Base-by-base conservation (phyloP, 23 tunicate genomes). In the Corella eumyota region DNA sequence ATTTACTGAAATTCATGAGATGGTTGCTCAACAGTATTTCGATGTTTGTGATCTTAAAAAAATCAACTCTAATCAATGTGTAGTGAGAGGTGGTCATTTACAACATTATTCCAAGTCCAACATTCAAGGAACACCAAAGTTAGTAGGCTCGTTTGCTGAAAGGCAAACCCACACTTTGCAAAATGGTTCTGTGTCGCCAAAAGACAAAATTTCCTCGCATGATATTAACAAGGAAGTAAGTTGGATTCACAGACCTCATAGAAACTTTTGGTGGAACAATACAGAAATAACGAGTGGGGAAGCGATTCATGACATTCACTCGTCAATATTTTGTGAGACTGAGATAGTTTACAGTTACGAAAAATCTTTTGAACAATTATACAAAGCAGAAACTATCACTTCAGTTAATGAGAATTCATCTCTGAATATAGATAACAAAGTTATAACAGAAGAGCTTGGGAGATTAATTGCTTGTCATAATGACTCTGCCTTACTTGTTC, bases 301-400 rank as follows among this genome's bases (percentile, higher is more conserved):
- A 58, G 68, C 53, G 4, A 24, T 69, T 17, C 20, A 58, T 27
- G 64, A 50, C 33, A 69, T 84, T 30, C 63, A 75, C 34, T 62
- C 77, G 19, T 75, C 83, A 2, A 35, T 84, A 0, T 84, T 69
- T 57, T 84, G 94, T 62, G 62, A 40, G 51, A 84, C 94, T 11
- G 78, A 75, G 32, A 33, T 68, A 6, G 49, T 75, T 32, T 62
- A 56, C 15, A 58, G 44, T 2, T 75, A 75, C 34, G 61, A 67
- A 22, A 33, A 32, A 34, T 61, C 73, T 19, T 1, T 30, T 17
- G 7, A 6, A 2, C 33, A 45, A 3, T 51, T n/a, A n/a, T n/a
- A n/a, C n/a, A n/a, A n/a, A n/a, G n/a, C n/a, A n/a, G n/a, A n/a
- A n/a, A n/a, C n/a, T n/a, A n/a, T n/a, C n/a, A n/a, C n/a, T n/a